Conservation (phyloP, 2,797 vertebrate genomes). For the Fistularia commersonii region DNA sequence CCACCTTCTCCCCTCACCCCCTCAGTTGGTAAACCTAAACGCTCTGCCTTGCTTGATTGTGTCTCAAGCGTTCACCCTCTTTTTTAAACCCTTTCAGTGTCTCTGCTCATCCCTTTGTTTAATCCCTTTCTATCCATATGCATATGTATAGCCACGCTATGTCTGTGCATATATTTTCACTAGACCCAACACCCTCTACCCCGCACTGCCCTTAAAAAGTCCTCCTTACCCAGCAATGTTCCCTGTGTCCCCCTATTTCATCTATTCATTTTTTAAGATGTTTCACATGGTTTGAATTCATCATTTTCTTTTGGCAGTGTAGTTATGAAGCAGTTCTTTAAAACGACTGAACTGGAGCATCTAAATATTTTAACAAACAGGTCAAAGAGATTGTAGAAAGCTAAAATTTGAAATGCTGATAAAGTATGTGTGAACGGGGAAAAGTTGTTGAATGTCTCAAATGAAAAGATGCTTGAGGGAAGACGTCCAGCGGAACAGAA, state of each 20-base stretch:
- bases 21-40: constrained; percentile 51
- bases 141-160: constrained; percentile 70
- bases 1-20: constrained; percentile 4
- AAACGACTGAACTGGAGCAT: constrained; percentile 71
- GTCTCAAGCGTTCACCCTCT: constrained; percentile 51
- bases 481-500: constrained; percentile 22
- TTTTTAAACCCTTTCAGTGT: constrained; percentile 59
- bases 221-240: constrained; percentile 48
- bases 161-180: constrained; percentile 73
- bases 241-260: constrained; percentile 58
- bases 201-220: constrained; percentile 24
- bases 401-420: constrained; percentile 36
- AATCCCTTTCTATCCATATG: constrained; percentile 64
- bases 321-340: constrained; percentile 66
- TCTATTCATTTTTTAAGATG: constrained; percentile 73
- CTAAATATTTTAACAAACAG: constrained; percentile 80
- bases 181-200: constrained; percentile 15
- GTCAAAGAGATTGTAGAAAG: constrained; percentile 53
- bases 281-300: constrained; percentile 72
- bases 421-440: constrained; percentile 22
- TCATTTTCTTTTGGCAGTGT: constrained; percentile 42
- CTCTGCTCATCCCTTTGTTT: constrained; percentile 63
- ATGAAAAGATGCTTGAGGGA: constrained; percentile 46
- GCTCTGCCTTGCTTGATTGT: constrained; percentile 52
- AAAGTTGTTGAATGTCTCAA: constrained; percentile 33